phyloP scores from a whole-genome alignment of 53 echinoderm and acorn worm species.

The Apostichopus leukothele region DNA sequence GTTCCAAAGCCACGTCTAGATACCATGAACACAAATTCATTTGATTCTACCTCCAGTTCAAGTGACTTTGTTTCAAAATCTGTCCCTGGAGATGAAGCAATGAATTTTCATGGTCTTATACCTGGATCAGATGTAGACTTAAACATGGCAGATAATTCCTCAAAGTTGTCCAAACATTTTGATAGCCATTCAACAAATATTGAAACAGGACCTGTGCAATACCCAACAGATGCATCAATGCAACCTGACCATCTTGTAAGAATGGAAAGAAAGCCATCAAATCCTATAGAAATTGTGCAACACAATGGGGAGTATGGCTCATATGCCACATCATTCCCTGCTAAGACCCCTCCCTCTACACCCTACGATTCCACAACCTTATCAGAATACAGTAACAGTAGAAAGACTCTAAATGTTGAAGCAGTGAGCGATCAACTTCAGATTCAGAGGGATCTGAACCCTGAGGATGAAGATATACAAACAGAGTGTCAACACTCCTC shows the following conservation, averaged over 20 bases:
- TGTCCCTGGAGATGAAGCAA: neutral
- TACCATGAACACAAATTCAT: slow-evolving; percentile 30
- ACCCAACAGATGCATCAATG: neutral
- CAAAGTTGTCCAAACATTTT: neutral
- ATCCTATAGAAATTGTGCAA: slow-evolving; percentile 29
- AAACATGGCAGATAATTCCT: neutral
- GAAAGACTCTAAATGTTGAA: slow-evolving; percentile 60
- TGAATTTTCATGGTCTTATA: slow-evolving; percentile 35
- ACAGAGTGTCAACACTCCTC: neutral
- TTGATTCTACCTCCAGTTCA: slow-evolving; percentile 42
- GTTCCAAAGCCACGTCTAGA: neutral
- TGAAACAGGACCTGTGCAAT: neutral
- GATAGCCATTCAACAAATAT: neutral
- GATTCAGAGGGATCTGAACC: slow-evolving; percentile 31
- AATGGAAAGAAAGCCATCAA: neutral
- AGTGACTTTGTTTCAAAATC: slow-evolving; percentile 19
- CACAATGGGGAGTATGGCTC: slow-evolving; percentile 32
- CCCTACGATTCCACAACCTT: slow-evolving; percentile 61
- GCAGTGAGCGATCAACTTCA: slow-evolving; percentile 74
- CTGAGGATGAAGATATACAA: neutral
- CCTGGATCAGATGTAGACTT: neutral
- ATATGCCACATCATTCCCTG: slow-evolving; percentile 72
- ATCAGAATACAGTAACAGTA: slow-evolving; percentile 61
- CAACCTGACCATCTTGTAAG: neutral
- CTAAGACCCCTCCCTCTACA: slow-evolving; percentile 88